Evolutionary conservation across 2,888 invertebrate genomes (phyloP).

Genomic region (Drosophila longiperda): DNA sequence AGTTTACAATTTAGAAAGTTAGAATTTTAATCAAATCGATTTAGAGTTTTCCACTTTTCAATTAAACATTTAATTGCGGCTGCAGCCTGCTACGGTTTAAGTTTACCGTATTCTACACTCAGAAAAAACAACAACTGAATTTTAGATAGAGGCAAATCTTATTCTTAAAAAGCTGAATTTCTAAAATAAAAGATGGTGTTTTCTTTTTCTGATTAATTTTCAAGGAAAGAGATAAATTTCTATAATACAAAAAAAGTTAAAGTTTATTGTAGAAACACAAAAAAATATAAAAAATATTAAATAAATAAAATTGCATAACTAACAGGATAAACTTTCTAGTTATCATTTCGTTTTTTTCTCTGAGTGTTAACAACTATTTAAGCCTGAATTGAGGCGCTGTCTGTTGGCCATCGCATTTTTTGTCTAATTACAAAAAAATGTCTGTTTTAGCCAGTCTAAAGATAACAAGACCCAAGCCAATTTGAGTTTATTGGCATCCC

Average conservation of each 20-base stretch:
- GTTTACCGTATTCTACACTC: neutral
- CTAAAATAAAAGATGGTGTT: neutral
- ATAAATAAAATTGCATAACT: neutral
- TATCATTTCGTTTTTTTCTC: neutral
- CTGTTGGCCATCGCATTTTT: slow-evolving; percentile 1
- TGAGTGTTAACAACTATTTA: neutral
- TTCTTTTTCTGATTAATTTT: neutral
- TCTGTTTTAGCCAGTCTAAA: neutral
- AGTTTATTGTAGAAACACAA: no score
- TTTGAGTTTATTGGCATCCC: neutral
- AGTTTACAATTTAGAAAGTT: neutral
- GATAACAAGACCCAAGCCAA: neutral
- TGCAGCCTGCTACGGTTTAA: slow-evolving; percentile 2
- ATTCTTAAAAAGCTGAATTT: no score
- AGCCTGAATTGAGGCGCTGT: slow-evolving; percentile 30
- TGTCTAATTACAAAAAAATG: neutral
- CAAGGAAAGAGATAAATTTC: no score
- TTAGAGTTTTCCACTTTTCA: slow-evolving; percentile 21
- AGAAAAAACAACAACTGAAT: neutral
- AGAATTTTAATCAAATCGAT: slow-evolving; percentile 11
- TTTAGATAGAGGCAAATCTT: neutral
- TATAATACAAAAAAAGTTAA: no score
- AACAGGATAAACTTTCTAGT: neutral
- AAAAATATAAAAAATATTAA: neutral
- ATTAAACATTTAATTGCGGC: slow-evolving; percentile 33